These are phyloP conservation scores for Nesidiocoris tenuis DNA, from an alignment of 2,888 invertebrate genomes.

Conservation along the genomic window DNA sequence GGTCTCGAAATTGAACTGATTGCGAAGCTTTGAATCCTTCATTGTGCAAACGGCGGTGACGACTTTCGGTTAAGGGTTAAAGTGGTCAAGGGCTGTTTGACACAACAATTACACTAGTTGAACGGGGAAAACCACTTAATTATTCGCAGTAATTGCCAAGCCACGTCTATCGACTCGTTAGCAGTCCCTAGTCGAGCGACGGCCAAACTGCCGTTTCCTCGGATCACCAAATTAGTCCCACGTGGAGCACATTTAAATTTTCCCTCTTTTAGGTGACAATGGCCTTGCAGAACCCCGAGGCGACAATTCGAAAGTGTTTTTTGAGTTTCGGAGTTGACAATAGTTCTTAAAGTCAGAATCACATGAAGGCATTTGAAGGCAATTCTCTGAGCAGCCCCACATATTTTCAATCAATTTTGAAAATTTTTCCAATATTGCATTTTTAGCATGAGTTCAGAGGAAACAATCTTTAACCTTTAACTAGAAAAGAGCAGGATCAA, in stretches of 20 bases:
- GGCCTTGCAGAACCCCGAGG: too few species aligned
- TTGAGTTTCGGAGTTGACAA: too few species aligned
- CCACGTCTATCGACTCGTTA: neutral
- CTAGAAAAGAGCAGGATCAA: too few species aligned
- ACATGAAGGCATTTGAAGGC: too few species aligned
- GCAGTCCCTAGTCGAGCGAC: neutral
- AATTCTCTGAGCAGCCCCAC: too few species aligned
- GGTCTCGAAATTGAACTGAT: too few species aligned
- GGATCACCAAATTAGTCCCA: neutral
- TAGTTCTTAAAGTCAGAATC: too few species aligned
- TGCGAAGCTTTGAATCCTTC: neutral
- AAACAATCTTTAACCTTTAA: too few species aligned
- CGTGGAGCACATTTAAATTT: neutral
- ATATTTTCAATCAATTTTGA: too few species aligned
- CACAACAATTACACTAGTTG: neutral
- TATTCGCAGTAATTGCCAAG: neutral
- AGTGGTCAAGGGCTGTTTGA: neutral
- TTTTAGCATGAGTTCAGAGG: too few species aligned
- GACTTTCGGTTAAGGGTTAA: neutral
- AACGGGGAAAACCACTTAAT: neutral
- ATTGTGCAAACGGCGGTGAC: neutral
- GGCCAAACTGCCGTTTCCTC: neutral
- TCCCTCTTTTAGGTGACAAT: neutral
- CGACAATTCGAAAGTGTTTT: too few species aligned
- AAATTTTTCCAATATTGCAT: too few species aligned